Conservation (phyloP, 2,797 vertebrate species). For the Champsocephalus esox region DNA sequence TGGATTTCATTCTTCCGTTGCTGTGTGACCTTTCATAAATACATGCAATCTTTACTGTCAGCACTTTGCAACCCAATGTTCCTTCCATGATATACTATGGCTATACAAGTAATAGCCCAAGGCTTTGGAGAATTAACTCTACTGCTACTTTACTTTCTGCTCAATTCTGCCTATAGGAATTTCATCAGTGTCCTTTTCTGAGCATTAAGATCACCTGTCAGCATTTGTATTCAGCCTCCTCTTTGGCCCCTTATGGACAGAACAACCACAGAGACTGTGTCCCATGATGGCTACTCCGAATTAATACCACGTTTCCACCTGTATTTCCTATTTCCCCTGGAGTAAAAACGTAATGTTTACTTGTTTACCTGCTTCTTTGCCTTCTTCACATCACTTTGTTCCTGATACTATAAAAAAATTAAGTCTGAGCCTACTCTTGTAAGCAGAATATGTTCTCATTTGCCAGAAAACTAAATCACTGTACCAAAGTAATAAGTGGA, state of each 20-base stretch:
- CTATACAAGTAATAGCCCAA: constrained; percentile 36
- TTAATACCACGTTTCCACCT: constrained; percentile 7
- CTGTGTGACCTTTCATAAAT: constrained; percentile 62
- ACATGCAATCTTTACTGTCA: constrained; percentile 60
- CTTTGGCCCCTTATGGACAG: background rate
- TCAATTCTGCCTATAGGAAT: constrained; percentile 29
- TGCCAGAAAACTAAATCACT: background rate
- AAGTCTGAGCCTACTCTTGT: background rate
- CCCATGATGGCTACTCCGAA: background rate
- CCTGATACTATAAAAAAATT: background rate
- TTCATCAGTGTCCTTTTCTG: constrained; percentile 17
- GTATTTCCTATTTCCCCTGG: background rate
- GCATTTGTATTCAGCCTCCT: constrained; percentile 11
- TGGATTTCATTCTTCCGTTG: constrained; percentile 44
- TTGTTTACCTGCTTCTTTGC: background rate
- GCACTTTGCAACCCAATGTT: constrained; percentile 54
- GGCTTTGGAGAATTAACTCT: constrained; percentile 46
- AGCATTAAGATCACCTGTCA: constrained; percentile 22
- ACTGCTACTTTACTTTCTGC: constrained; percentile 33
- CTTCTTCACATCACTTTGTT: background rate
- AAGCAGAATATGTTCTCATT: background rate
- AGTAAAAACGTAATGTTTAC: constrained; percentile 1
- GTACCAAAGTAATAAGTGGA: background rate
- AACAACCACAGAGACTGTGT: background rate
- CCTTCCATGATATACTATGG: constrained; percentile 26